These are phyloP conservation scores for Muscicapa comitata DNA, from an alignment of 2,797 vertebrate species.

Conservation along the genomic window DNA sequence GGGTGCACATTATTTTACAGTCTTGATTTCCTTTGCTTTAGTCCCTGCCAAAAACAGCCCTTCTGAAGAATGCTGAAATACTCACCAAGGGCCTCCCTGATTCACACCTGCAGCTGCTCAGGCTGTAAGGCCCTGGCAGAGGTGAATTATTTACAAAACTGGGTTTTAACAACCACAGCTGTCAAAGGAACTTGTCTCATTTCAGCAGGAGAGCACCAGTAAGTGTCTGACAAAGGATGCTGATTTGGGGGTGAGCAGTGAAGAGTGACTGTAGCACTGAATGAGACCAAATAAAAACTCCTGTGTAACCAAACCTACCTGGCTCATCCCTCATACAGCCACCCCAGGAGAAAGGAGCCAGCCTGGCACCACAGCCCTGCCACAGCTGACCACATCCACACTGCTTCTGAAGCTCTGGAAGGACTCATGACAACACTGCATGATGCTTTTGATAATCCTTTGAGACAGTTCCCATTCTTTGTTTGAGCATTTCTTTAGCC, in stretches of 20 bases:
- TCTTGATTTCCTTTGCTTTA: not conserved
- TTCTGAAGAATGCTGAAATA: not conserved
- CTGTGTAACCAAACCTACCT: not conserved
- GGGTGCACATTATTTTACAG: not conserved
- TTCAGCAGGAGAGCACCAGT: not conserved
- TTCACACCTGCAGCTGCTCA: not conserved
- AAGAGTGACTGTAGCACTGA: not conserved
- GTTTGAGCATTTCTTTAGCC: not conserved
- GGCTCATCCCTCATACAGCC: not conserved
- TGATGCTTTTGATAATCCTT: not conserved
- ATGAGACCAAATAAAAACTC: not conserved
- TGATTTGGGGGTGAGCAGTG: not conserved
- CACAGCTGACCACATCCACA: accelerated
- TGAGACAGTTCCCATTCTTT: not conserved
- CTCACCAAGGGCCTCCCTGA: not conserved
- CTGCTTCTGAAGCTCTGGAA: not conserved
- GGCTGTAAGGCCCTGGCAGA: not conserved
- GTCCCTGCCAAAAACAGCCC: not conserved
- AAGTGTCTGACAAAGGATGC: not conserved
- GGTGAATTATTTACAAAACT: not conserved
- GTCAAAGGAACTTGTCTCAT: not conserved
- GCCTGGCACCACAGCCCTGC: not conserved
- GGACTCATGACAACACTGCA: not conserved
- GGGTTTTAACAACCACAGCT: not conserved
- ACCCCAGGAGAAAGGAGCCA: not conserved